Base-by-base conservation (phyloP, 2,113 vertebrate genomes). In the Dromiciops gliroides region DNA sequence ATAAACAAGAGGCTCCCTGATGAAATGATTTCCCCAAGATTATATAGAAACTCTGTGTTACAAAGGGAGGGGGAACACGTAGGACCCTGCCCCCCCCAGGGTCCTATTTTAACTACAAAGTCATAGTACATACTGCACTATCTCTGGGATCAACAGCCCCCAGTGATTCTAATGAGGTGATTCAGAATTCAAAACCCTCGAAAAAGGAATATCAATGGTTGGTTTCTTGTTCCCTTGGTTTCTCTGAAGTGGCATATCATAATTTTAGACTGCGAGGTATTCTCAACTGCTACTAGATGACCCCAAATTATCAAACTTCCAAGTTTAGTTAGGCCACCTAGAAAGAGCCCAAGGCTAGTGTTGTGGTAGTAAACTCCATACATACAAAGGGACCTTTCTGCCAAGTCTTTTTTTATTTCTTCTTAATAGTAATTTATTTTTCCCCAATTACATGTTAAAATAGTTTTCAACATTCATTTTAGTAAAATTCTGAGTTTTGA, bases 101-200 rank as follows among this genome's bases (percentile, higher is more conserved):
- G 95, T 4, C 50, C 89, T 94, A 48, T 88, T 96, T 96, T 94
- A 95, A 93, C 94, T 94, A 96, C 23, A 37, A 96, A 96, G 53
- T 44, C 47, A 93, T 83, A 89, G 10, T 8, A 37, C 31, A 67
- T 16, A 75, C 37, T 75, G 37, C n/a, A 8, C 93, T 95, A 60
- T 92, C 93, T 90, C 89, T 88, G 52, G 48, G 51, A 95, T 95
- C 92, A 25, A 91, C 95, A 92, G 95, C 23, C 28, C 94, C 44
- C 95, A 95, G 93, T 89, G 93, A 88, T 22, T 60, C n/a, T 92
- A 95, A 50, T 89, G 89, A 83, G 19, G 96, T 2, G 44, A 48
- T 52, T 95, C 50, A 50, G 19, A 96, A 96, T 89, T 48, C 90
- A 90, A 96, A 92, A 91, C 14, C 31, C 60, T 83, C 44, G 89